These are phyloP conservation scores for Muscicapa comitata DNA, from an alignment of 2,797 vertebrate species.

Conservation along the genomic window DNA sequence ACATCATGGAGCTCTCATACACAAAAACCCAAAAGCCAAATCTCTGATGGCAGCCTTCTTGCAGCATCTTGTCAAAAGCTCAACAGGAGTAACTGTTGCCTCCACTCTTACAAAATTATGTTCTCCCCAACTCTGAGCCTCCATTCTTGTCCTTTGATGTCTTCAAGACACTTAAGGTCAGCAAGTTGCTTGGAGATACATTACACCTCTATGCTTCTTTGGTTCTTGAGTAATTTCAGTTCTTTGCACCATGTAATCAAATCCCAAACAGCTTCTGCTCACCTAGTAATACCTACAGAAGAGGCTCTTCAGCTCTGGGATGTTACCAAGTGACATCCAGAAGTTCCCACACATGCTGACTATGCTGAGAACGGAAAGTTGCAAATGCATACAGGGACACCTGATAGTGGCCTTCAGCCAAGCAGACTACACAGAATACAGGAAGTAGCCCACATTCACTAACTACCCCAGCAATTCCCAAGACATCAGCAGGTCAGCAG, in stretches of 20 bases:
- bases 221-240: not conserved
- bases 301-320: conserved; percentile 7
- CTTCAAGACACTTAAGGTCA: not conserved
- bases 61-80: not conserved
- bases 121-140: not conserved
- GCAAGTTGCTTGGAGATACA: not conserved
- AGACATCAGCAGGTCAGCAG: not conserved
- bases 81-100: not conserved
- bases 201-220: not conserved
- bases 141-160: not conserved
- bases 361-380: not conserved
- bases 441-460: not conserved
- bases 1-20: not conserved
- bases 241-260: not conserved
- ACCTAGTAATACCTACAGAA: not conserved
- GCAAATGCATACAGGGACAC: not conserved
- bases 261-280: not conserved
- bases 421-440: not conserved
- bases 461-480: not conserved
- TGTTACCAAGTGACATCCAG: not conserved
- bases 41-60: not conserved
- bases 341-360: not conserved
- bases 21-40: not conserved
- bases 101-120: not conserved
- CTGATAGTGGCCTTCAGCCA: not conserved